These are phyloP conservation scores for Botia kubotai DNA, from an alignment of 2,797 vertebrate species.

Conservation along the genomic window DNA sequence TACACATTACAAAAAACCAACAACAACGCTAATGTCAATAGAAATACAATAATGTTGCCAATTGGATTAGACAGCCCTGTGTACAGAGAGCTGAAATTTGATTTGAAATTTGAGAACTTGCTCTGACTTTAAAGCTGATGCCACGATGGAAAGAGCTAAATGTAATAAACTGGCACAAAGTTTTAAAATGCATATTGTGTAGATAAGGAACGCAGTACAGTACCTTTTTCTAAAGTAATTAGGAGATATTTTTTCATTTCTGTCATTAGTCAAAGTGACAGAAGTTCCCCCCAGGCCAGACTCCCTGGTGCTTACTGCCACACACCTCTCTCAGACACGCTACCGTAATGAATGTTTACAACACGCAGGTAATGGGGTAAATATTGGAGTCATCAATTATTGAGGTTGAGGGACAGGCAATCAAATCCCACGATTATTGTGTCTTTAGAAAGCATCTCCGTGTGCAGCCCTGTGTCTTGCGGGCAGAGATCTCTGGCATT, in stretches of 20 bases:
- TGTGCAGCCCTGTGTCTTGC: constrained; percentile 68
- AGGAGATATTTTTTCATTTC: constrained; percentile 86
- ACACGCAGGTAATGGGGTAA: constrained; percentile 92
- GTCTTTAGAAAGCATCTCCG: constrained; percentile 78
- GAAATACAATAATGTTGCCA: constrained; percentile 83
- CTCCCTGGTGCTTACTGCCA: constrained; percentile 61
- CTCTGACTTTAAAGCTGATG: constrained; percentile 80
- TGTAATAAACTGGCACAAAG: constrained; percentile 83
- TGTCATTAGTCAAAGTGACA: constrained; percentile 89
- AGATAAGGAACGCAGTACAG: constrained; percentile 83
- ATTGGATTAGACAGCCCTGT: constrained; percentile 79
- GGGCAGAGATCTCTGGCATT: constrained; percentile 62
- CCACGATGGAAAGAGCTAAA: constrained; percentile 71
- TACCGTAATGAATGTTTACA: constrained; percentile 91
- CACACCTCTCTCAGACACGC: constrained; percentile 84
- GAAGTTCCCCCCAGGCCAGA: constrained; percentile 84
- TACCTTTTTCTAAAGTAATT: constrained; percentile 87
- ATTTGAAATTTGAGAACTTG: constrained; percentile 87
- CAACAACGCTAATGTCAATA: constrained; percentile 86
- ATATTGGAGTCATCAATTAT: constrained; percentile 96
- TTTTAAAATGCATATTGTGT: constrained; percentile 85
- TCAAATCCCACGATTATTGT: constrained; percentile 89
- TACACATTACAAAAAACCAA: constrained; percentile 83
- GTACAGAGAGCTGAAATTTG: constrained; percentile 79
- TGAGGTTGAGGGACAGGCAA: constrained; percentile 83